These are phyloP conservation scores for Drosophila imparisetae DNA, from an alignment of 2,888 invertebrate species.

Conservation along the genomic window DNA sequence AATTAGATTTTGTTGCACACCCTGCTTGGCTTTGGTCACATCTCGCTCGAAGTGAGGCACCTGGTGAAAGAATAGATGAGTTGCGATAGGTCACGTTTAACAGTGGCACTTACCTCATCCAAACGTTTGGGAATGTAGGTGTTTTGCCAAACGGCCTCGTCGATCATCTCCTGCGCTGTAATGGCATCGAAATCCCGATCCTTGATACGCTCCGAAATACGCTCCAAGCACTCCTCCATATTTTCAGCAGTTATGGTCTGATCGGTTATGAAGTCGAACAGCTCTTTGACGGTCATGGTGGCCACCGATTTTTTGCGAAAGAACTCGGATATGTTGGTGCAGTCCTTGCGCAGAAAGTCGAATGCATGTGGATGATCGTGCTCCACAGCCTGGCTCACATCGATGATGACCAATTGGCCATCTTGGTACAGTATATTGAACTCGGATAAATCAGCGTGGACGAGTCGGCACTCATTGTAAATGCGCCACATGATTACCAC, in stretches of 20 bases:
- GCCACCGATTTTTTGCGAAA: conserved; percentile 95
- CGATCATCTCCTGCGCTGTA: conserved; percentile 91
- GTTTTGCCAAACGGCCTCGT: conserved; percentile 97
- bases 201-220: conserved; percentile 89
- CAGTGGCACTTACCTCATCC: conserved; percentile 88
- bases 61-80: conserved; percentile 84
- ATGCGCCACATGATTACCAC: conserved; percentile 96
- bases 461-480: conserved; percentile 96
- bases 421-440: conserved; percentile 96
- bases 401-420: conserved; percentile 95
- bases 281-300: conserved; percentile 95
- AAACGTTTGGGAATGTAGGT: conserved; percentile 96
- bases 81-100: background rate
- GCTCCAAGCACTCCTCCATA: conserved; percentile 92
- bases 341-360: conserved; percentile 97
- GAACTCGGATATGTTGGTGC: conserved; percentile 95
- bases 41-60: conserved; percentile 94
- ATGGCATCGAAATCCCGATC: conserved; percentile 88
- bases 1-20: conserved; percentile 89
- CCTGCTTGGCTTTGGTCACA: conserved; percentile 91
- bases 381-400: conserved; percentile 99
- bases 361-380: conserved; percentile 98
- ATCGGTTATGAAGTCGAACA: conserved; percentile 99
- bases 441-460: conserved; percentile 99
- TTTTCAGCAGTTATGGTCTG: conserved; percentile 91